phyloP scores from a whole-genome alignment of 2,113 vertebrate genomes.

The Dipodomys stephensi region DNA sequence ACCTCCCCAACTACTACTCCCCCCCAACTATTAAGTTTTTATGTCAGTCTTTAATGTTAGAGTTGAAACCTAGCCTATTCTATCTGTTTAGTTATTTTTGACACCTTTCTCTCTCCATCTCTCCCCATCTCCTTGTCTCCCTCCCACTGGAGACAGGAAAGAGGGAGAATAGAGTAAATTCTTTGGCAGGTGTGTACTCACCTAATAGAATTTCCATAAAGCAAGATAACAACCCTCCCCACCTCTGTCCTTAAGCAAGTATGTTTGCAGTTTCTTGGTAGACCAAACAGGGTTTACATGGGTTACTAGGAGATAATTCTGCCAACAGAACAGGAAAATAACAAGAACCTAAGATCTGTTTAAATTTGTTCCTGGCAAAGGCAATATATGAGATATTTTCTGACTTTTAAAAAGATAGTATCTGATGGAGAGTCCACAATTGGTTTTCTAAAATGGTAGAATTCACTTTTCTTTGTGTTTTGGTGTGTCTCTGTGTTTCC shows the following conservation, averaged over 20 bases:
- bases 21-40: background rate
- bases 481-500: background rate
- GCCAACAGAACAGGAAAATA: constrained; percentile 47
- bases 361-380: constrained; percentile 57
- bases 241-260: background rate
- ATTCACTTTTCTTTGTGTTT: constrained; percentile 29
- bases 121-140: no score
- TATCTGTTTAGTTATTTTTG: background rate
- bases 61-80: background rate
- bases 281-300: constrained; percentile 7
- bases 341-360: constrained; percentile 13
- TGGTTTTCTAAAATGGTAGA: constrained; percentile 3
- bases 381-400: constrained; percentile 51
- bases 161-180: background rate
- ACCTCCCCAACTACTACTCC: no score
- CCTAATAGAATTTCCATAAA: background rate
- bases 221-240: background rate
- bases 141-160: background rate
- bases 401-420: constrained; percentile 55
- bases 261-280: background rate
- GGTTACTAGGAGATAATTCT: background rate
- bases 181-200: background rate
- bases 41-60: constrained; percentile 13
- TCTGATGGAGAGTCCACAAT: background rate
- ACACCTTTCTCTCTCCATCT: background rate